These are phyloP conservation scores for Falco columbarius DNA, from an alignment of 2,797 vertebrate species.

Conservation along the genomic window DNA sequence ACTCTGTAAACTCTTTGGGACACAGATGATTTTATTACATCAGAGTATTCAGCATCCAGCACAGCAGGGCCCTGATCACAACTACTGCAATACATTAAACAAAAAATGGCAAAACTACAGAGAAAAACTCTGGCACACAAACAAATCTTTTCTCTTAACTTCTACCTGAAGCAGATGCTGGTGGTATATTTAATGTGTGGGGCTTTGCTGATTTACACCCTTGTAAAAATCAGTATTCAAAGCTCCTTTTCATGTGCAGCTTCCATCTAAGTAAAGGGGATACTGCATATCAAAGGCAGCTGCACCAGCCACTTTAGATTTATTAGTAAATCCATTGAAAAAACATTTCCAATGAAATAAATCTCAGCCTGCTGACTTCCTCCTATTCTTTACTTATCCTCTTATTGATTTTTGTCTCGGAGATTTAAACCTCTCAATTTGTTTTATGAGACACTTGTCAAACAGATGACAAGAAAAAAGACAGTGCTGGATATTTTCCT, in stretches of 20 bases:
- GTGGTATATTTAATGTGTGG: slow-evolving; percentile 33
- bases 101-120: slow-evolving; percentile 9
- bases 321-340: slow-evolving; percentile 76
- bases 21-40: not conserved
- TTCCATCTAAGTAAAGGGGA: slow-evolving; percentile 57
- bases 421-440: slow-evolving; percentile 76
- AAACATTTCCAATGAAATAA: slow-evolving; percentile 78
- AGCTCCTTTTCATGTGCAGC: slow-evolving; percentile 63
- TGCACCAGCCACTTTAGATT: slow-evolving; percentile 59
- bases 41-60: not conserved
- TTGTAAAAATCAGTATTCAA: slow-evolving; percentile 71
- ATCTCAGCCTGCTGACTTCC: slow-evolving; percentile 71
- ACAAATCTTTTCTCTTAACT: not conserved
- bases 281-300: slow-evolving; percentile 60
- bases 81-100: not conserved
- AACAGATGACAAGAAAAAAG: slow-evolving; percentile 61
- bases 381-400: slow-evolving; percentile 73
- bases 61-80: not conserved
- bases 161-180: slow-evolving; percentile 50
- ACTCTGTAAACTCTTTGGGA: not conserved
- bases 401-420: slow-evolving; percentile 72
- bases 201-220: slow-evolving; percentile 61
- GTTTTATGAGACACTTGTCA: slow-evolving; percentile 74
- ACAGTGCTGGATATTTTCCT: slow-evolving; percentile 64
- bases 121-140: not conserved